Conservation (phyloP, 2,888 invertebrate genomes). For the Netelia melanura region DNA sequence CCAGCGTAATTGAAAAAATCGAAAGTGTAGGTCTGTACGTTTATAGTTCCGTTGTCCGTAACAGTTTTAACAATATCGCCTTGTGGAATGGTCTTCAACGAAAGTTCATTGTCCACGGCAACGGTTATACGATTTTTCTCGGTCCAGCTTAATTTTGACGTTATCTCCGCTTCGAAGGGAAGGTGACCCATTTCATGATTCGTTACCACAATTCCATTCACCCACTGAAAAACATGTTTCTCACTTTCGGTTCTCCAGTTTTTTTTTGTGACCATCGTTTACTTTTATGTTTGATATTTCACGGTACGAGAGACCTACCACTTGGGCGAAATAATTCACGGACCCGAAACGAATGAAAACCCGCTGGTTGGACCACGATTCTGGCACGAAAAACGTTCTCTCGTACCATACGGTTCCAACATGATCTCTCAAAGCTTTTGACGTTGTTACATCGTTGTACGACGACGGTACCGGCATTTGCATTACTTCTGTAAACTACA, state of each 20-base stretch:
- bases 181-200: constrained; percentile 98
- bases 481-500: constrained; percentile 89
- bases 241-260: too few relatives aligned
- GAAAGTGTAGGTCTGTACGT: constrained; percentile 93
- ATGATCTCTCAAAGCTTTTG: constrained; percentile 93
- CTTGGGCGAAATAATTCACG: constrained; percentile 96
- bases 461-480: constrained; percentile 98
- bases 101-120: constrained; percentile 96
- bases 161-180: constrained; percentile 96
- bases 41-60: constrained; percentile 87
- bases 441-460: constrained; percentile 97
- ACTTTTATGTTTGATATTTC: neutral
- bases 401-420: constrained; percentile 99
- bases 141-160: constrained; percentile 88
- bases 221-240: constrained; percentile 88
- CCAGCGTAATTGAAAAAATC: constrained; percentile 99
- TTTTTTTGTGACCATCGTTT: neutral
- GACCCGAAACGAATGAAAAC: constrained; percentile 96
- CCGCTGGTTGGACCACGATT: constrained; percentile 89
- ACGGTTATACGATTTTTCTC: constrained; percentile 94
- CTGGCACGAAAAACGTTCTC: constrained; percentile 93
- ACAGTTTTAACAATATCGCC: constrained; percentile 88
- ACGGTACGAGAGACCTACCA: constrained; percentile 87
- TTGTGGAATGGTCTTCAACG: constrained; percentile 95
- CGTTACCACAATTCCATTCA: constrained; percentile 93